Base-by-base conservation (phyloP, 2,797 vertebrate genomes). In the Morus bassanus region DNA sequence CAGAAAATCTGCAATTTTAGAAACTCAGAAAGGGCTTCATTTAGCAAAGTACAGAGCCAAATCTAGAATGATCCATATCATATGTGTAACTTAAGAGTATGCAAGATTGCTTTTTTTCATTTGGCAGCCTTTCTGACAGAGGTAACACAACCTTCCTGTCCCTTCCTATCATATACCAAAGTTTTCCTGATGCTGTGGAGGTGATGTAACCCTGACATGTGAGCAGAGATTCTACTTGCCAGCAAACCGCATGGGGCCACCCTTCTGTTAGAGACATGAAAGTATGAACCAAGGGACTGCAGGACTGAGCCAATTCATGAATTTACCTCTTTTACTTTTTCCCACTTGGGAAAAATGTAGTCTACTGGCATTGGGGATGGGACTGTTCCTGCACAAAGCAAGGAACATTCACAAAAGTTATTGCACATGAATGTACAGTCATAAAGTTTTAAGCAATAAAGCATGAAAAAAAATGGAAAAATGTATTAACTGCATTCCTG, bases 121-220 rank as follows among this genome's bases (percentile, higher is more conserved):
- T 89, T 96, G 92, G 48, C 70, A 94, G 28, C 12, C 39, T 59
- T 91, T 89, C 87, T 82, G 53, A 60, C 31, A 89, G 56, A 89
- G 72, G 67, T 82, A 92, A 70, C 1, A 2, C 59, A 89, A 76
- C 63, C 27, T 91, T 91, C 63, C 74, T 54, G 35, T 85, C 50
- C 61, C 33, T 94, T 75, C 69, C 61, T 90, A 51, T 84, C 76
- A 43, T 21, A 68, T 28, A 73, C 50, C 24, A n/a, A 76, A 73
- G 33, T 54, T 89, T 89, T 93, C 59, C 80, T 54, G 8, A 76
- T 60, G 51, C 77, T 25, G 2, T 19, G 48, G 77, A 82, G 63
- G 33, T 82, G 75, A 89, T 41, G 78, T 77, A 83, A 89, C 54
- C 75, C 57, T 80, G 37, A 92, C 57, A 89, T 2, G 1, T 31